phyloP scores from a whole-genome alignment of 1,140 invertebrate species.

The Halictus rubicundus region DNA sequence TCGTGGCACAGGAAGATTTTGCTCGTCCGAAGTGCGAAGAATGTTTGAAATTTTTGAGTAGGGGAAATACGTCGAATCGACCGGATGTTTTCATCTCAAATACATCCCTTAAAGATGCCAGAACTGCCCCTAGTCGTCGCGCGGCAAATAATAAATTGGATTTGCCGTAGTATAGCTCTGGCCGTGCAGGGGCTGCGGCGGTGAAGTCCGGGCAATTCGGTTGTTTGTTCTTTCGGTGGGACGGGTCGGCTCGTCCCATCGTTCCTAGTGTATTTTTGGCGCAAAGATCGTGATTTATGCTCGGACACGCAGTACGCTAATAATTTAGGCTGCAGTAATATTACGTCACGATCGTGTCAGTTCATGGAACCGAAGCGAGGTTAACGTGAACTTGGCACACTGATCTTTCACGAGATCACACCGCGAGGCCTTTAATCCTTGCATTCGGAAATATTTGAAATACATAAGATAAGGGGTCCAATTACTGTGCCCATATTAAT shows the following conservation, averaged over 20 bases:
- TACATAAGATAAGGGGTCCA: too few relatives aligned
- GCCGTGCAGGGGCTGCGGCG: neutral
- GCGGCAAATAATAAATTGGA: constrained; percentile 32
- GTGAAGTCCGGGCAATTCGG: constrained; percentile 37
- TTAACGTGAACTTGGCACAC: neutral
- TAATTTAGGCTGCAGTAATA: constrained; percentile 61
- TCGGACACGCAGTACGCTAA: constrained; percentile 73
- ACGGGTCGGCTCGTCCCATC: constrained; percentile 42
- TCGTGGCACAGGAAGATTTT: neutral
- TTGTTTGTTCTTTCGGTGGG: constrained; percentile 59
- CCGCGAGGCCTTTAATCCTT: neutral
- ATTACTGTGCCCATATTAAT: too few relatives aligned
- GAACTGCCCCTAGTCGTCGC: neutral
- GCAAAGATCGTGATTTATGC: constrained; percentile 73
- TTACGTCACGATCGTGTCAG: constrained; percentile 45
- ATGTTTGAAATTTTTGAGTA: neutral
- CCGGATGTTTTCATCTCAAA: neutral
- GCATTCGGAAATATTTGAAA: neutral
- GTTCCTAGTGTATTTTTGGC: constrained; percentile 24
- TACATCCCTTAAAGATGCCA: neutral
- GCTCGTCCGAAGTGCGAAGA: neutral
- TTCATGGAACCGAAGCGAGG: neutral
- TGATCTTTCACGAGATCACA: neutral
- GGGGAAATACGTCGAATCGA: neutral
- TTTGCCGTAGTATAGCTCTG: constrained; percentile 4